Evolutionary conservation across 2,797 vertebrate species (phyloP), one percentile per base, ranked within the genome.

Genomic region (Hirundo rustica): DNA sequence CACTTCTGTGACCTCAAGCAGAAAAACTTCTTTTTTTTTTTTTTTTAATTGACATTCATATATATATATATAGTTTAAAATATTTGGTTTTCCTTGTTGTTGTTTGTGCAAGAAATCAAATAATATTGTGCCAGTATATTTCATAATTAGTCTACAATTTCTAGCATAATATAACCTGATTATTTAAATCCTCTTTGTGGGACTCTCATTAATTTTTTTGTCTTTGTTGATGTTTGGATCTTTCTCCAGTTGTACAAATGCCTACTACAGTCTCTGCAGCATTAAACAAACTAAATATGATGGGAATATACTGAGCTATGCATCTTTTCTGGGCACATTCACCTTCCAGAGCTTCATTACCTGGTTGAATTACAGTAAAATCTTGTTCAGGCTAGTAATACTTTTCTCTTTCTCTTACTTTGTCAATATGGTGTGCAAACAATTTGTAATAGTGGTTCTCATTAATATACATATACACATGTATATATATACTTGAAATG

Each of bases 251-350:
- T 79, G 9, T 45, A 51, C 16, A 67, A 25, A 48, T 44, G 7
- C 8, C 10, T 61, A 11, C 14, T 64, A 34, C 17, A 36, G 5
- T 36, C 16, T 34, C 42, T 70, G 47, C 4, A 30, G 17, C 55
- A 50, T 32, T 58, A 51, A 51, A 47, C 11, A 8, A 66, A 58
- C 6, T 30, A 2, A 40, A 67, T 84, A 27, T 70, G 7, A 20
- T 53, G 18, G 16, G 21, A 61, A 50, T 45, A 17, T 45, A 44
- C 9, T 38, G 10, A 3, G 0, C 0, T 0, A 32, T 34, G 16
- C 4, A 34, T 57, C 23, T 73, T 92, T 66, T 73, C 42, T 73
- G 19, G 44, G 47, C 16, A 58, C 1, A 18, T 64, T 72, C 18
- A 70, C 26, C 27, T 70, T 86, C 82, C 20, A 73, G 19, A 78